phyloP scores from a whole-genome alignment of 2,113 vertebrate genomes.

The Haplotaxodon microlepis region DNA sequence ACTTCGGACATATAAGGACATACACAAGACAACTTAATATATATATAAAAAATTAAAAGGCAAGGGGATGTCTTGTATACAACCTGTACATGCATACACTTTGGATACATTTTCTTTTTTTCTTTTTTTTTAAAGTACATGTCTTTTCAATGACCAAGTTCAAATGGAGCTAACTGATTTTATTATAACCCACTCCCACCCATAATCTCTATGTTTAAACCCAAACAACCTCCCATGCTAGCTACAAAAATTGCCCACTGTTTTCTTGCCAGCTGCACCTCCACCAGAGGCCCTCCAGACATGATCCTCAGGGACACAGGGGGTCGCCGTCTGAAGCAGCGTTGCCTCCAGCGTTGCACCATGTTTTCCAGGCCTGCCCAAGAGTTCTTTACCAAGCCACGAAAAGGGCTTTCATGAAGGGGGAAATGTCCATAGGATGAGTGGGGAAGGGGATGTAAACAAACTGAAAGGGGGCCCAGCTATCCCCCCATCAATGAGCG shows the following conservation, averaged over 20 bases:
- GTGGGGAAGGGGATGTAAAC: background rate
- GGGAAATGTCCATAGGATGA: conserved; percentile 41
- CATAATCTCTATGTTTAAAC: background rate
- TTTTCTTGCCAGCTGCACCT: conserved; percentile 61
- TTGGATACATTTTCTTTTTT: background rate
- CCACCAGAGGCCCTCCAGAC: conserved; percentile 55
- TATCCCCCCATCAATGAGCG: conserved; percentile 5
- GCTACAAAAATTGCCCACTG: conserved; percentile 37
- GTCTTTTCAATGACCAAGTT: background rate
- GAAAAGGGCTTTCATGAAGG: conserved; percentile 4
- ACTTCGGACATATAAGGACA: conserved; percentile 5
- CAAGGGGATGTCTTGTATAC: background rate
- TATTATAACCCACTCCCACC: background rate
- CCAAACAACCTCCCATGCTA: conserved; percentile 4
- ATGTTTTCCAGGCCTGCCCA: conserved; percentile 15
- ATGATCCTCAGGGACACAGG: conserved; percentile 41
- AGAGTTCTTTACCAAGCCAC: conserved; percentile 57
- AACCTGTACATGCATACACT: background rate
- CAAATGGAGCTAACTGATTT: background rate
- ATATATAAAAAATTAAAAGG: background rate
- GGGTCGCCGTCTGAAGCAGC: conserved; percentile 49
- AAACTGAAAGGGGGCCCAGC: background rate
- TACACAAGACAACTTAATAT: background rate
- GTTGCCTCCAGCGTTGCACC: conserved; percentile 53
- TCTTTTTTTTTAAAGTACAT: background rate